Base-by-base conservation (phyloP, 2,888 invertebrate genomes). In the Myathropa florea region DNA sequence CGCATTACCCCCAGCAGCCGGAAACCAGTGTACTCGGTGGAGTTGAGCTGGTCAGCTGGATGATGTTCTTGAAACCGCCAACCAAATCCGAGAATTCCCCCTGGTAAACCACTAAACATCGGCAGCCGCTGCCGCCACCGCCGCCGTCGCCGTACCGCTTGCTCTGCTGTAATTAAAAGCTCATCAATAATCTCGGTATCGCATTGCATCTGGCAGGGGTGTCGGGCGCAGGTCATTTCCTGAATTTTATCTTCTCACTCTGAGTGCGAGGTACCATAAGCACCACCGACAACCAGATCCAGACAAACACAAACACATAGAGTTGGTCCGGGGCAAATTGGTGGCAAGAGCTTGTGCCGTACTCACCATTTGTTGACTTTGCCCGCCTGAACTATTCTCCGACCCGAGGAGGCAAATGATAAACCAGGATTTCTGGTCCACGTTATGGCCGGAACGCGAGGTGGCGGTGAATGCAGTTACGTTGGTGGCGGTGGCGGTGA, bases 361-460 rank as follows among this genome's bases (percentile, higher is more conserved):
- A 67, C 80, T 70, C 82, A 68, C 82, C 78, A 70, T 83, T 75
- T 86, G 86, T 83, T 86, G 86, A 86, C 83, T 86, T 86, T 86
- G 71, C 55, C 64, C 75, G 83, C 71, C 78, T 83, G 71, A 78
- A 82, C 86, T 86, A 70, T 73, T 78, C 78, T 23, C 33, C 36
- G 33, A 33, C 30, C n/a, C 70, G 71, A 28, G 57, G 64, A 68
- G 63, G 68, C 77, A 53, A 82, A 83, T 86, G 86, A 86, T 86
- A 79, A 79, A 86, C 86, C 86, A 86, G 83, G 83, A 83, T 86
- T 86, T 86, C 86, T 86, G 86, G 78, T 86, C n/a, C 70, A 86
- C 55, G 36, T 59, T 81, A 63, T 77, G 65, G 72, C 77, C 33
- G 80, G 24, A 28, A 63, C 28, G 73, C 55, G 71, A 67, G 10